A percentile compares a stretch with the other conserved stretches of the same genome.
phyloP scores from a whole-genome alignment of 2,797 vertebrate species.

The Melanotaenia trifasciata region DNA sequence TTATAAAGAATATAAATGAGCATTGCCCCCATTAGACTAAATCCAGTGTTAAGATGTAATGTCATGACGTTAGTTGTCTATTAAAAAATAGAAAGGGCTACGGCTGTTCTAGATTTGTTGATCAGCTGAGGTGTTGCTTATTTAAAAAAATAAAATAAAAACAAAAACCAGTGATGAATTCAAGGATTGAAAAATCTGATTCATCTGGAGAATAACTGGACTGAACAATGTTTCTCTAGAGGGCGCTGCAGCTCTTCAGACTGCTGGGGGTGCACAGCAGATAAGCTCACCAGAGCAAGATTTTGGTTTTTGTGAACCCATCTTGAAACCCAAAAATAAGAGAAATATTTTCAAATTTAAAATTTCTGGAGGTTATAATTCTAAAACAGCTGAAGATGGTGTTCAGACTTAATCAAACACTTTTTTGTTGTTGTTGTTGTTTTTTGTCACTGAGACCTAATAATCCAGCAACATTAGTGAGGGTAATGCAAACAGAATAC shows the following conservation, averaged over 20 bases:
- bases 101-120: not conserved
- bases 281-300: not conserved
- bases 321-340: not conserved
- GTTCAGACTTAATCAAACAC: not conserved
- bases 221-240: constrained; percentile 33
- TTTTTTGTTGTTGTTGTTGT: not conserved
- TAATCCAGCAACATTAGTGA: constrained; percentile 1
- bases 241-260: constrained; percentile 53
- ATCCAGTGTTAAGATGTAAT: not conserved
- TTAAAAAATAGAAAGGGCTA: too few species aligned
- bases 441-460: not conserved
- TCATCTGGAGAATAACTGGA: not conserved
- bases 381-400: constrained; percentile 1
- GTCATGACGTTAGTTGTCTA: too few species aligned
- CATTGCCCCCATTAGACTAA: not conserved
- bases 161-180: not conserved
- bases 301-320: not conserved
- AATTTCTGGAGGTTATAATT: not conserved
- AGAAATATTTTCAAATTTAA: not conserved
- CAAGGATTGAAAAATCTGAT: not conserved
- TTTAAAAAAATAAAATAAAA: too few species aligned
- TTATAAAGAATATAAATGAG: not conserved
- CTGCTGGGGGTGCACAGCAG: not conserved
- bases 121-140: not conserved
- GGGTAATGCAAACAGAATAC: constrained; percentile 5